phyloP scores from a whole-genome alignment of 1,140 invertebrate genomes.

The Plutomurus gul region DNA sequence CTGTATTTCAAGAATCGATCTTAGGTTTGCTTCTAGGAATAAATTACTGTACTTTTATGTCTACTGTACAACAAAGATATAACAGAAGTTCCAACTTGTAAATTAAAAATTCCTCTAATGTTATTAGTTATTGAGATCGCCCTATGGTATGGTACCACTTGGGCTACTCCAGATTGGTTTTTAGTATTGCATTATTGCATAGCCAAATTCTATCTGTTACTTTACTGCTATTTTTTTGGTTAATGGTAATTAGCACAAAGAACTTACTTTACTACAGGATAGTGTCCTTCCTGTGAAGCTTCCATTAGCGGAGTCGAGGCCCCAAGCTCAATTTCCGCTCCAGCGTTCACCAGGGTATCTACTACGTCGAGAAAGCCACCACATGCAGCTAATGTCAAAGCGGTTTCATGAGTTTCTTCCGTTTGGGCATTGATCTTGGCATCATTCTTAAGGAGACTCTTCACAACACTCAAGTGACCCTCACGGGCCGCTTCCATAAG shows the following conservation, averaged over 20 bases:
- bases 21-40: no score
- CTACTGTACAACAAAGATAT: no score
- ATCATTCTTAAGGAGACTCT: slow-evolving; percentile 86
- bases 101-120: no score
- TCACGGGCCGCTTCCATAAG: slow-evolving; percentile 97
- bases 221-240: no score
- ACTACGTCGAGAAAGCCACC: slow-evolving; percentile 97
- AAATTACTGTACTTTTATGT: no score
- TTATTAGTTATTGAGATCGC: no score
- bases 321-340: slow-evolving; percentile 92
- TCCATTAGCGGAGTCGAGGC: slow-evolving; percentile 98
- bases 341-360: slow-evolving; percentile 92
- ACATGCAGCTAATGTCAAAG: slow-evolving; percentile 93
- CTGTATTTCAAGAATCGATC: no score
- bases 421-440: slow-evolving; percentile 98
- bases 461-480: slow-evolving; percentile 98
- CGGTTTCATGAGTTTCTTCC: slow-evolving; percentile 97
- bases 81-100: no score
- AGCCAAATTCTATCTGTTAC: no score
- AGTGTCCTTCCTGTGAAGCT: slow-evolving; percentile 94
- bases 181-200: no score
- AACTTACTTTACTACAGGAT: slow-evolving; percentile 80
- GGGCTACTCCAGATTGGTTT: no score
- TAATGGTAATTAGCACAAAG: background rate
- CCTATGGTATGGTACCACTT: no score